phyloP scores from a whole-genome alignment of 92 coral and sea anemone species.

The Hydrozoanthus gracilis region DNA sequence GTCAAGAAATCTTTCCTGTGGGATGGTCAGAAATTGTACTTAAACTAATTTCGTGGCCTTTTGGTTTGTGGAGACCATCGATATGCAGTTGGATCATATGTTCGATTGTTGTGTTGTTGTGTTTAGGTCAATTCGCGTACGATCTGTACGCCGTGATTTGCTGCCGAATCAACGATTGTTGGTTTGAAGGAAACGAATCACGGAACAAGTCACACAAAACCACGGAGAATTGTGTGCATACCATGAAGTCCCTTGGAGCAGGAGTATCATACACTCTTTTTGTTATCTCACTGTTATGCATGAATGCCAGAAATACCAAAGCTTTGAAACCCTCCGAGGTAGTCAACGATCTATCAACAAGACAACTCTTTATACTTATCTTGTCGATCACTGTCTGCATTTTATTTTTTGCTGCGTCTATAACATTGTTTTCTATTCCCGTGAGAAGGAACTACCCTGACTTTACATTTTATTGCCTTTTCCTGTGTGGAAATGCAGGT shows the following conservation, averaged over 20 bases:
- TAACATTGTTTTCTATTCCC: background rate
- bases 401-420: slow-evolving; percentile 19
- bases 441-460: background rate
- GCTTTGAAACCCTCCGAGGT: slow-evolving; percentile 58
- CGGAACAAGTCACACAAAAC: slow-evolving; percentile 59
- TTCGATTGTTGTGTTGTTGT: slow-evolving; percentile 39
- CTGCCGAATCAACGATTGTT: slow-evolving; percentile 70
- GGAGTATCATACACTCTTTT: slow-evolving; percentile 63
- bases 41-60: slow-evolving; percentile 47
- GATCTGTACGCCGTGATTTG: slow-evolving; percentile 66
- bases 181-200: slow-evolving; percentile 56
- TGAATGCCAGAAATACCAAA: slow-evolving; percentile 40
- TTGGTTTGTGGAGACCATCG: slow-evolving; percentile 71
- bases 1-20: background rate
- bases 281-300: slow-evolving; percentile 53
- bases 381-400: background rate
- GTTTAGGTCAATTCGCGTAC: slow-evolving; percentile 66
- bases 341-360: slow-evolving; percentile 23
- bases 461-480: background rate
- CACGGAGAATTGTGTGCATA: slow-evolving; percentile 62
- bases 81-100: slow-evolving; percentile 53
- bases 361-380: background rate
- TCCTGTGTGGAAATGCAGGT: slow-evolving; percentile 1
- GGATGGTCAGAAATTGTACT: slow-evolving; percentile 13
- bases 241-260: slow-evolving; percentile 64